A percentile compares a stretch with the other conserved stretches of the same genome.
Evolutionary conservation across 1,140 invertebrate genomes (phyloP).

Genomic region (Theocolax elegans): DNA sequence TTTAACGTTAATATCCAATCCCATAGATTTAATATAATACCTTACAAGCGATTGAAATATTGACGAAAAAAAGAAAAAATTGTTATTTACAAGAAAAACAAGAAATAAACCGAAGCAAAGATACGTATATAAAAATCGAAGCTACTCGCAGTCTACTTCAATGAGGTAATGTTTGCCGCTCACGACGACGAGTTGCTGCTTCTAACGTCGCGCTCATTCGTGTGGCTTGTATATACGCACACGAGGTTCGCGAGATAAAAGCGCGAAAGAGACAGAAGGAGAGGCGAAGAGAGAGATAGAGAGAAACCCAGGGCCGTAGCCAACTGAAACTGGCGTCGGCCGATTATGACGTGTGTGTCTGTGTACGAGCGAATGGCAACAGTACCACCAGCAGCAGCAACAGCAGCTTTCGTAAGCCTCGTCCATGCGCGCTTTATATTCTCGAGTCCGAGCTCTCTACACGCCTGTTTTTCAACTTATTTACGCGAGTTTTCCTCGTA

Average conservation of each 20-base stretch:
- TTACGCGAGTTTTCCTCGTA: conserved; percentile 1
- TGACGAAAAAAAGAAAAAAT: no score
- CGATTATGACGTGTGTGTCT: conserved; percentile 18
- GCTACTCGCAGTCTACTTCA: no score
- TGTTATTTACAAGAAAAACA: no score
- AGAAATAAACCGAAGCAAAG: no score
- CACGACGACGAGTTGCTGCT: neutral
- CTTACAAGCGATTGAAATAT: no score
- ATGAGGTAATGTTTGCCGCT: conserved; percentile 23
- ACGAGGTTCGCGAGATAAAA: neutral
- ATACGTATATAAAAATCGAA: no score
- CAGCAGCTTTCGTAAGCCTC: conserved; percentile 26
- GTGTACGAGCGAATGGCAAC: neutral
- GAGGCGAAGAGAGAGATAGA: neutral
- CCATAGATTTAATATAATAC: no score
- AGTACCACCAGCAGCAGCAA: no score
- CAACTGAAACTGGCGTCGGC: conserved; percentile 1
- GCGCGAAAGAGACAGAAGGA: conserved; percentile 1
- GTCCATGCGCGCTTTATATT: neutral
- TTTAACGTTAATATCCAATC: no score
- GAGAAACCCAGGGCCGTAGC: conserved; percentile 21
- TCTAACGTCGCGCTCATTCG: no score
- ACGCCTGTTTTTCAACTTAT: neutral
- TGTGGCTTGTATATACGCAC: neutral
- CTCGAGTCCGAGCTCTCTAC: neutral